Evolutionary conservation across 2,888 invertebrate genomes (phyloP), one percentile per base, ranked within the genome.

Genomic region (Cecidostiba fungosa): DNA sequence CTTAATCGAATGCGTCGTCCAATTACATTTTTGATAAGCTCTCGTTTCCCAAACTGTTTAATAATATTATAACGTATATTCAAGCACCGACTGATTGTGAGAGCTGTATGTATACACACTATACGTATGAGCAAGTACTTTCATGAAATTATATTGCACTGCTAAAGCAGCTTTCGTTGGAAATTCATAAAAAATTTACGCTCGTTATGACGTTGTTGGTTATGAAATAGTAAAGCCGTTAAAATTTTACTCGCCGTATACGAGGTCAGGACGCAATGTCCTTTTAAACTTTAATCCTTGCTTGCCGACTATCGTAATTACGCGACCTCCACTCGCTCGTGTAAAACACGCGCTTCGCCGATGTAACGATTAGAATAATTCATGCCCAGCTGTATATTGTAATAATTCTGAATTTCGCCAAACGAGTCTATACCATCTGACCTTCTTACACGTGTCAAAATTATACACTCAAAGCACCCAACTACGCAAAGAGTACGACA

Each of bases 211-310:
- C 73, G 26, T 39, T 29, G 32, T 73, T 81, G 14, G 29, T 62
- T 74, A 66, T 74, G 43, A 66, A 76, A 82, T 36, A 82, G n/a
- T 43, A 72, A 47, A 69, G 43, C 50, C 66, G 32, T 82, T 82
- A 76, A 76, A 47, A 82, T 76, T 82, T 74, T 69, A 76, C 50
- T 32, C 10, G 19, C 6, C n/a, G 6, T 47, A 76, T 69, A 76
- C 50, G 62, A 39, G 19, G 50, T 32, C 10, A 32, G 16, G 8
- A 69, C 66, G 50, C 36, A 12, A 82, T 82, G 43, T 32, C 82
- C 82, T 43, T 76, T 76, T 36, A 82, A 82, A 69, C 69, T 82
- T 82, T 82, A 72, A 82, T 82, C 66, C 76, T 69, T 76, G 50
- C 76, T 69, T 47, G 81, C 74, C 29, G 32, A 76, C 36, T 76